phyloP scores from a whole-genome alignment of 2,888 invertebrate genomes.

The Meandrusa payeni region DNA sequence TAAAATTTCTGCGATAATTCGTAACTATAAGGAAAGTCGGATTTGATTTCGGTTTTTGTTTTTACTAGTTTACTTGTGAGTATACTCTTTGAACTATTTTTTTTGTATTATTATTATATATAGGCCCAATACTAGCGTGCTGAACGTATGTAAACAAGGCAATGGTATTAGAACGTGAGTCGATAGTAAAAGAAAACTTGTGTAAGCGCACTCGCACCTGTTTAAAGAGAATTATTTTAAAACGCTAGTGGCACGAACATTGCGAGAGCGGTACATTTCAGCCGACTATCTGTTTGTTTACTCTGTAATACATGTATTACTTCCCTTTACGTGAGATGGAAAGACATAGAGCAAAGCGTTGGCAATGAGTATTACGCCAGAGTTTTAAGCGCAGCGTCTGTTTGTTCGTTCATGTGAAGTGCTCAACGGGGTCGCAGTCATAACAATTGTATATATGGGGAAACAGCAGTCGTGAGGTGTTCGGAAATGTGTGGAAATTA shows the following conservation, averaged over 20 bases:
- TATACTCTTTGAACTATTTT: too few relatives aligned
- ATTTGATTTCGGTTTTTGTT: too few relatives aligned
- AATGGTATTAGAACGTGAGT: conserved; percentile 41
- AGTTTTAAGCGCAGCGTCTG: conserved; percentile 1
- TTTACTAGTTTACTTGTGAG: too few relatives aligned
- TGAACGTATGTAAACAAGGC: conserved; percentile 37
- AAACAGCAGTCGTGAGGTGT: conserved; percentile 11
- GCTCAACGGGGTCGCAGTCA: conserved; percentile 25
- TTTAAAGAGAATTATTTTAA: conserved; percentile 63
- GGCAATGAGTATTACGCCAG: conserved; percentile 15
- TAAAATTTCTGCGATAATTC: too few relatives aligned
- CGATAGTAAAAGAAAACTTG: conserved; percentile 61
- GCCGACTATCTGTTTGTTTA: conserved; percentile 32
- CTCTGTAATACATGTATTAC: conserved; percentile 22
- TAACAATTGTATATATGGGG: conserved; percentile 27
- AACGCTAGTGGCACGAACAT: conserved; percentile 35
- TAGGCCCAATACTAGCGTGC: too few relatives aligned
- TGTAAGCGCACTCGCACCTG: conserved; percentile 68
- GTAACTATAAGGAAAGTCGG: too few relatives aligned
- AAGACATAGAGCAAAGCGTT: conserved; percentile 18
- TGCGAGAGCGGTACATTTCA: conserved; percentile 35
- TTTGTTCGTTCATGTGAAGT: conserved; percentile 11
- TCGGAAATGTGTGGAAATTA: conserved; percentile 16
- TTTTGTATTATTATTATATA: too few relatives aligned
- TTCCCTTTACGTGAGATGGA: conserved; percentile 24